phyloP scores from a whole-genome alignment of 2,113 vertebrate genomes.

The Cephalopterus ornatus region DNA sequence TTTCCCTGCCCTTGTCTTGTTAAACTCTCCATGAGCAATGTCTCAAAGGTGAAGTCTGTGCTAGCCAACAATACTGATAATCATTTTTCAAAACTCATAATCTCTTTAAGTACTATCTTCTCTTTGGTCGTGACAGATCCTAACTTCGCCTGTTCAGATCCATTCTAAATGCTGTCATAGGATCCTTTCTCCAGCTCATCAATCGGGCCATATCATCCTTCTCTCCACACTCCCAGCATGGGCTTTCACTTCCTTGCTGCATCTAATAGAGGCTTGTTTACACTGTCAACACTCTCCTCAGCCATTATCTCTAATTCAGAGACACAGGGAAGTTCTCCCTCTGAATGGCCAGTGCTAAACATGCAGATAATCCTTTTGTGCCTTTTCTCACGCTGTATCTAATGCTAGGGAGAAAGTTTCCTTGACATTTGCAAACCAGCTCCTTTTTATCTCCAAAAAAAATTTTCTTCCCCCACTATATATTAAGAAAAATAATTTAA shows the following conservation, averaged over 20 bases:
- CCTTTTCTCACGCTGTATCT: not conserved
- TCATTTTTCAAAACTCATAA: not conserved
- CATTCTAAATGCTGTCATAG: not conserved
- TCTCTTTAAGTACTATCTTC: not conserved
- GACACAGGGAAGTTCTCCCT: not conserved
- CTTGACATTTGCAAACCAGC: not conserved
- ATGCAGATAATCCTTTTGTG: not conserved
- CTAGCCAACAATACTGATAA: not conserved
- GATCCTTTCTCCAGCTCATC: not conserved
- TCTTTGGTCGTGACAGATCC: not conserved
- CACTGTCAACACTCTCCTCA: not conserved
- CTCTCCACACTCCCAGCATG: not conserved
- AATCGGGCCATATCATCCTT: not conserved
- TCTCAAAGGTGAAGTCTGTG: not conserved
- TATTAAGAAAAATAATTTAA: not conserved
- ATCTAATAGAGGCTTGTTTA: not conserved
- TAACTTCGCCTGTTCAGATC: not conserved
- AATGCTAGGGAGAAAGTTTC: not conserved
- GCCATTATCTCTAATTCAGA: not conserved
- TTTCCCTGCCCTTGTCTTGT: not conserved
- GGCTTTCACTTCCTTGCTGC: not conserved
- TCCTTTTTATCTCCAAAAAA: not conserved
- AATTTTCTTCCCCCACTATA: fast-evolving
- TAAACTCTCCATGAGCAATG: not conserved
- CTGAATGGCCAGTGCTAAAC: not conserved